Evolutionary conservation across 1,140 invertebrate genomes (phyloP), one percentile per base, ranked within the genome.

Genomic region (Bombus polaris): DNA sequence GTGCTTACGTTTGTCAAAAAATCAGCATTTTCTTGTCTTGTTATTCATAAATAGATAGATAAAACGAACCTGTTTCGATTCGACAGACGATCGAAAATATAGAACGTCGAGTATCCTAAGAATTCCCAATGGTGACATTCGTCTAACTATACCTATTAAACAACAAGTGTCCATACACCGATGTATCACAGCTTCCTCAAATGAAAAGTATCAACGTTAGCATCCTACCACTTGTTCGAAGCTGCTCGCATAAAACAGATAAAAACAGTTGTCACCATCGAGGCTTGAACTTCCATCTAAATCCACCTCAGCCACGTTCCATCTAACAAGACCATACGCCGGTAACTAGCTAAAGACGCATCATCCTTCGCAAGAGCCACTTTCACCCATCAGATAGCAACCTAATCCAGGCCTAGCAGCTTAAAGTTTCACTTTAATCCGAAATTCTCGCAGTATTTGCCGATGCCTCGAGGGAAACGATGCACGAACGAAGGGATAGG

Each of bases 371-470:
- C 72, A 39, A 70, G 66, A 35, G 18, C 66, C 32, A 59, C n/a
- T 66, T 74, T n/a, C 42, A 71, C 9, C 57, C 65, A 81, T 81
- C 73, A 57, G 65, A 59, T 62, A 53, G 59, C 76, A 75, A 74
- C 71, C 66, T 81, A 84, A 78, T 70, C 12, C 42, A 32, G 12
- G 22, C 18, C 25, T 78, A 85, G 59, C 82, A 81, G 78, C 78
- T 42, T 85, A 85, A 89, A 90, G 89, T 90, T 90, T 90, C 88
- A 80, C 88, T 89, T 89, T 89, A 89, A 87, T 87, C 89, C 88
- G 80, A 88, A 89, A 87, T 87, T 90, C 79, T 39, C 74, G 53
- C 57, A 71, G 81, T 85, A 85, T 90, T 88, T 90, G 71, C 85
- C 12, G 62, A 66, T 76, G 83, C 77, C 83, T 65, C 73, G 35